Percentiles rank a stretch among this genome's conserved stretches.
phyloP scores from a whole-genome alignment of 2,797 vertebrate genomes.

The Erethizon dorsatum region DNA sequence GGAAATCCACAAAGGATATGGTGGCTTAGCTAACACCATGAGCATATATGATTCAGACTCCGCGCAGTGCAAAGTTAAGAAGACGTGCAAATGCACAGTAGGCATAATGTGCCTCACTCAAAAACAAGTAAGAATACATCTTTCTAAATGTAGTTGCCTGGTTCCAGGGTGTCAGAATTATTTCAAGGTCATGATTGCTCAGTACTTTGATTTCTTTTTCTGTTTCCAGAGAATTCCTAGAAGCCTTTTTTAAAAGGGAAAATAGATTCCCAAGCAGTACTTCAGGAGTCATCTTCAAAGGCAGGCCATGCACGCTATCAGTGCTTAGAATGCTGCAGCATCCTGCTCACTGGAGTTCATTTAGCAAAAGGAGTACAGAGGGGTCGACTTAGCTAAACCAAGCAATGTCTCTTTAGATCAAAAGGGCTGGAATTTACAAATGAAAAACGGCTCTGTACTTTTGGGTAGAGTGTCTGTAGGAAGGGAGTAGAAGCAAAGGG shows the following conservation, averaged over 20 bases:
- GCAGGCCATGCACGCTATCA: not conserved
- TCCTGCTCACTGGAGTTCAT: fast-evolving
- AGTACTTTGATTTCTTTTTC: conserved; percentile 8
- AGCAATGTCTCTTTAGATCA: not conserved
- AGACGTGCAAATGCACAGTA: not conserved
- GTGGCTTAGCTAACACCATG: not conserved
- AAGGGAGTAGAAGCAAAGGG: conserved; percentile 15
- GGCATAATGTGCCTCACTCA: not conserved
- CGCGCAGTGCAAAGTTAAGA: not conserved
- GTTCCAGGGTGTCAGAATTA: conserved; percentile 5
- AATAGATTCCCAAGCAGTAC: not conserved
- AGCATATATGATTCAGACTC: not conserved
- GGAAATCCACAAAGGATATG: not conserved
- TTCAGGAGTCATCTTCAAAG: not conserved
- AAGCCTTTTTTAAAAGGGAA: not conserved
- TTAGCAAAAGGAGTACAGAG: not conserved
- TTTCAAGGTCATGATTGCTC: not conserved
- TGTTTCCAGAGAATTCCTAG: conserved; percentile 42
- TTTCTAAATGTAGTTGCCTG: conserved; percentile 16
- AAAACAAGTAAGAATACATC: not conserved
- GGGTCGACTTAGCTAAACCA: not conserved
- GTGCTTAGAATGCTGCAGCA: not conserved
- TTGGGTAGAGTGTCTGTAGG: not conserved
- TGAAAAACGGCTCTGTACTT: not conserved
- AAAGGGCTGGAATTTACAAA: conserved; percentile 33